phyloP scores from a whole-genome alignment of 2,888 invertebrate genomes.

The Abscondita cerata region DNA sequence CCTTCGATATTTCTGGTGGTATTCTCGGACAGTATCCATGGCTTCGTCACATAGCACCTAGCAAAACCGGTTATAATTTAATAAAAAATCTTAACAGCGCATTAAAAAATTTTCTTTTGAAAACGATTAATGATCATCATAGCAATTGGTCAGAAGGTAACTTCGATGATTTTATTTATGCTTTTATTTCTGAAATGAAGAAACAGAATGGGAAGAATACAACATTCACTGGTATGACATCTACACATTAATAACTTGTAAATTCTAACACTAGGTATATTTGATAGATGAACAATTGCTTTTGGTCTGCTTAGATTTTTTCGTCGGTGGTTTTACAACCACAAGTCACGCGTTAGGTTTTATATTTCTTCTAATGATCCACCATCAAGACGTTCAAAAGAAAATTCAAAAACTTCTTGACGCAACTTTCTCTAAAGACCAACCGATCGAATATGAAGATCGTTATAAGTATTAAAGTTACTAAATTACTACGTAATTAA shows the following conservation, averaged over 20 bases:
- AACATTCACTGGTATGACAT: conserved; percentile 61
- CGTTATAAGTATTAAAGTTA: conserved; percentile 61
- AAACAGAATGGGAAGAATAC: conserved; percentile 47
- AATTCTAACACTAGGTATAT: background rate
- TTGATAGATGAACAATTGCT: conserved; percentile 69
- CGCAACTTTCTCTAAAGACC: conserved; percentile 55
- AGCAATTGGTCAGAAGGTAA: conserved; percentile 57
- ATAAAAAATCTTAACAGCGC: conserved; percentile 64
- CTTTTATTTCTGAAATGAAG: conserved; percentile 68
- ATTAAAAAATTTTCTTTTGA: conserved; percentile 63
- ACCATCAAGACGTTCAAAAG: conserved; percentile 65
- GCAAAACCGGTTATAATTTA: conserved; percentile 67
- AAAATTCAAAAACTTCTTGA: conserved; percentile 65
- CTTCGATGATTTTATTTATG: conserved; percentile 67
- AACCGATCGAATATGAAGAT: conserved; percentile 59
- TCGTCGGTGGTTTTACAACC: conserved; percentile 71
- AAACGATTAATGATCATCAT: conserved; percentile 65
- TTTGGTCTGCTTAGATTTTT: conserved; percentile 71
- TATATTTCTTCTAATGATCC: conserved; percentile 65
- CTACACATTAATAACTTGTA: background rate
- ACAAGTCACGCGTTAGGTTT: conserved; percentile 70
- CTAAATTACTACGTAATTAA: background rate
- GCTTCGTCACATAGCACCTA: conserved; percentile 68
- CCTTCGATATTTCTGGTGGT: conserved; percentile 58
- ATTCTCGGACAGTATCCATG: conserved; percentile 66